phyloP scores from a whole-genome alignment of 2,113 vertebrate species.

The Himantopus leucocephalus region DNA sequence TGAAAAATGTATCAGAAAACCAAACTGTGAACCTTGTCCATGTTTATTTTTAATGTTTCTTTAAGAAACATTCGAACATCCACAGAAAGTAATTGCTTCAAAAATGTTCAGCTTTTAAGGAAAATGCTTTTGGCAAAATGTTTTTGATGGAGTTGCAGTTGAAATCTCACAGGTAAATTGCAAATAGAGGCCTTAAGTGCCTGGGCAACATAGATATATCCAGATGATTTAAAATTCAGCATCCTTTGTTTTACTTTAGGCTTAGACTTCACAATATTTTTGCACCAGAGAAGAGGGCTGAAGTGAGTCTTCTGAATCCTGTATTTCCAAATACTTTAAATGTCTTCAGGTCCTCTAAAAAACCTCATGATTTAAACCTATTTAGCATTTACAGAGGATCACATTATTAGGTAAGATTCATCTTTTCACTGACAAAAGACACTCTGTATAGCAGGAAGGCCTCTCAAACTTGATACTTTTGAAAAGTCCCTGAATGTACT shows the following conservation, averaged over 20 bases:
- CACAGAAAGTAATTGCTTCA: neutral
- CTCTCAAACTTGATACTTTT: fast-evolving
- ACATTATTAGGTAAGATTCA: neutral
- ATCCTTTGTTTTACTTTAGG: neutral
- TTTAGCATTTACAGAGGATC: neutral
- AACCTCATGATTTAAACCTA: neutral
- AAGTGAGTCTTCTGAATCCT: neutral
- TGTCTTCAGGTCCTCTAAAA: neutral
- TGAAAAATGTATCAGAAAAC: neutral
- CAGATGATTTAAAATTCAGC: neutral
- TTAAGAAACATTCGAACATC: neutral
- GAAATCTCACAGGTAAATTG: neutral
- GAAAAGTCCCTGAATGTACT: neutral
- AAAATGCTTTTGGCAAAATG: neutral
- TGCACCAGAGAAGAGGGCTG: neutral
- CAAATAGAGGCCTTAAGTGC: neutral
- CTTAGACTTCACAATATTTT: neutral
- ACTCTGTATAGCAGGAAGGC: neutral
- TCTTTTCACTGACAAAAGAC: neutral
- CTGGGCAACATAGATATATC: neutral
- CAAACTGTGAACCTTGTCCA: fast-evolving
- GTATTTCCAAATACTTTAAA: neutral
- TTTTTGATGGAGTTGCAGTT: neutral
- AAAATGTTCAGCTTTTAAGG: neutral
- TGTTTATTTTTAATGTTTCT: neutral